Percentiles rank a stretch among this genome's conserved stretches.
Evolutionary conservation across 2,888 invertebrate genomes (phyloP).

Genomic region (Hirtodrosophila duncani): DNA sequence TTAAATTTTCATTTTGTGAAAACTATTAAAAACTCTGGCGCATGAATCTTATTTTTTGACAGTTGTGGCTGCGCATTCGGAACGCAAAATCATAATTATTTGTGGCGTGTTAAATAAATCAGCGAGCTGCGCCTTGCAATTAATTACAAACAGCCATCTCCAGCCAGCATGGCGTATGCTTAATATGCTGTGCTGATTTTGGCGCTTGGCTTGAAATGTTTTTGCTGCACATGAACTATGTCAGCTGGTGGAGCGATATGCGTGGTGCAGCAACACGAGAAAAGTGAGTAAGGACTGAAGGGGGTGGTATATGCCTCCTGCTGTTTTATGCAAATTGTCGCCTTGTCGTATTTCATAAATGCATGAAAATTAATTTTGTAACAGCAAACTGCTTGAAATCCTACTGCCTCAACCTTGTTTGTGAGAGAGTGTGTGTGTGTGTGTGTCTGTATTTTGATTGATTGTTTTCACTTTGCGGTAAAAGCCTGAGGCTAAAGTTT

Average conservation of each 20-base stretch:
- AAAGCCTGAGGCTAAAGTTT: slow-evolving; percentile 46
- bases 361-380: slow-evolving; percentile 67
- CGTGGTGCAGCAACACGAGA: too few species aligned
- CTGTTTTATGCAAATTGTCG: slow-evolving; percentile 57
- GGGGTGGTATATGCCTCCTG: too few species aligned
- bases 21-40: too few species aligned
- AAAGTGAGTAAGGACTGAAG: too few species aligned
- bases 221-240: too few species aligned
- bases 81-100: too few species aligned
- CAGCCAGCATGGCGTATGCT: slow-evolving; percentile 37
- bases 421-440: neutral
- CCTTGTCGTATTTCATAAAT: slow-evolving; percentile 50
- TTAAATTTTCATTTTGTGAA: too few species aligned
- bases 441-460: slow-evolving; percentile 48
- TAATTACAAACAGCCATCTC: slow-evolving; percentile 27
- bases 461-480: slow-evolving; percentile 68
- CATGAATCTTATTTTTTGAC: too few species aligned
- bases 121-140: slow-evolving; percentile 27
- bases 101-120: slow-evolving; percentile 59
- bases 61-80: too few species aligned
- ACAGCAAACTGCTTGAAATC: slow-evolving; percentile 4
- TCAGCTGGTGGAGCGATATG: too few species aligned
- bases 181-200: slow-evolving; percentile 33
- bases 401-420: slow-evolving; percentile 16
- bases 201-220: neutral